Percentiles rank a stretch among this genome's conserved stretches.
phyloP scores from a whole-genome alignment of 2,113 vertebrate genomes.

The Equus quagga region DNA sequence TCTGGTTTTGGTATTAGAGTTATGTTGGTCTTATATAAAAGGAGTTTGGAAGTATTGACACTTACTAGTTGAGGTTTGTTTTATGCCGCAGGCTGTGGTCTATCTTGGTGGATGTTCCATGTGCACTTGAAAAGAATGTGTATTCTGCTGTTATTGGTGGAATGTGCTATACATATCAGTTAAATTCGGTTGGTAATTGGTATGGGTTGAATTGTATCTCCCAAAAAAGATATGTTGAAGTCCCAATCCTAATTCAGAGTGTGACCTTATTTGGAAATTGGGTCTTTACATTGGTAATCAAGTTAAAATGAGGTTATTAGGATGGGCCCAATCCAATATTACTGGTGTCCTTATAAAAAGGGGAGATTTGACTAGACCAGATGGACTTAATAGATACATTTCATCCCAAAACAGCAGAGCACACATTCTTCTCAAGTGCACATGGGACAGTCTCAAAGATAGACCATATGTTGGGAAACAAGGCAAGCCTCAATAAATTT shows the following conservation, averaged over 20 bases:
- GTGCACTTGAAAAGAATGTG: neutral
- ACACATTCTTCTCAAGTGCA: too few relatives aligned
- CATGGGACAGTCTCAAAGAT: too few relatives aligned
- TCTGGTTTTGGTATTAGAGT: too few relatives aligned
- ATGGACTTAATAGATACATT: too few relatives aligned
- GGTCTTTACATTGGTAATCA: neutral
- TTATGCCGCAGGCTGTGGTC: neutral
- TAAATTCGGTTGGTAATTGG: neutral
- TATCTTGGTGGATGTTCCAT: neutral
- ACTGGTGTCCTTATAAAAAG: too few relatives aligned
- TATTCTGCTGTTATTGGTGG: too few relatives aligned
- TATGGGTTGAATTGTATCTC: neutral
- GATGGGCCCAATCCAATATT: neutral
- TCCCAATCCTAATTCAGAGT: neutral
- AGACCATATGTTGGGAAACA: too few relatives aligned
- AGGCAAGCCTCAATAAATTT: too few relatives aligned
- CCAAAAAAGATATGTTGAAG: neutral
- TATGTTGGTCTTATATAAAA: accelerated
- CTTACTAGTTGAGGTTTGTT: neutral
- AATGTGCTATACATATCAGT: neutral
- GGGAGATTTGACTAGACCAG: neutral
- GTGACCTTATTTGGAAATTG: neutral
- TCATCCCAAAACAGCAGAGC: too few relatives aligned
- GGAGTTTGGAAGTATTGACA: neutral
- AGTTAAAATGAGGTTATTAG: neutral